Conservation (phyloP, 2,113 vertebrate species). For the Hystrix cristata region DNA sequence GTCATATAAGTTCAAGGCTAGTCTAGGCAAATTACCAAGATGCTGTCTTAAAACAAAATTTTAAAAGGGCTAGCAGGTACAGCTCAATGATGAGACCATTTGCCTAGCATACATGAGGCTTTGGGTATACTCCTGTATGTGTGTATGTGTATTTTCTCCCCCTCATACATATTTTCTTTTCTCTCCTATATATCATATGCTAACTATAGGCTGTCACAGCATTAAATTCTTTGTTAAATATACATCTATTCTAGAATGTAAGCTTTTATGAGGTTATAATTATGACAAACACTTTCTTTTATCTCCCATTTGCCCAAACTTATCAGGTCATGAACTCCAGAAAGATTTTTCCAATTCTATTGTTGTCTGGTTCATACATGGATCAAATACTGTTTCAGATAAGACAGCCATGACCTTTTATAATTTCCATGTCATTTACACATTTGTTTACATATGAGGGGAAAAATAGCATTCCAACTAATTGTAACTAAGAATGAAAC, state of each 20-base stretch:
- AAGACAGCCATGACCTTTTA: background rate
- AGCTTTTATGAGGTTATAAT: background rate
- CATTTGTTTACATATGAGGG: background rate
- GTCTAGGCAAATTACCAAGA: too few species aligned
- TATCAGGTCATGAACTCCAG: constrained; percentile 29
- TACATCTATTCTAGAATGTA: background rate
- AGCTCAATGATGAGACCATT: too few species aligned
- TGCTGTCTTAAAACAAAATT: too few species aligned
- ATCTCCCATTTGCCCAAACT: background rate
- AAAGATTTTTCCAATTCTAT: constrained; percentile 24
- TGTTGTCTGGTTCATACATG: background rate
- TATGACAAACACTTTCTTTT: background rate
- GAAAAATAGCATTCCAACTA: background rate
- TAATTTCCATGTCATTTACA: constrained; percentile 40
- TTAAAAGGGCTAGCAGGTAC: too few species aligned
- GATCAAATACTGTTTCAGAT: constrained; percentile 40
- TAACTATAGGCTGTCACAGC: background rate
- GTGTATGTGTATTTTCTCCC: background rate
- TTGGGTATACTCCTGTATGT: too few species aligned
- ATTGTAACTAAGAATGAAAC: background rate
- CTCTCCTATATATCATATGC: background rate
- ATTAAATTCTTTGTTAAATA: background rate
- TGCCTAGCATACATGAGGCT: too few species aligned
- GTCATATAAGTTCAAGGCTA: too few species aligned
- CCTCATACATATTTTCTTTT: background rate